Evolutionary conservation across 2,113 vertebrate species (phyloP).

Genomic region (Ochotona princeps): DNA sequence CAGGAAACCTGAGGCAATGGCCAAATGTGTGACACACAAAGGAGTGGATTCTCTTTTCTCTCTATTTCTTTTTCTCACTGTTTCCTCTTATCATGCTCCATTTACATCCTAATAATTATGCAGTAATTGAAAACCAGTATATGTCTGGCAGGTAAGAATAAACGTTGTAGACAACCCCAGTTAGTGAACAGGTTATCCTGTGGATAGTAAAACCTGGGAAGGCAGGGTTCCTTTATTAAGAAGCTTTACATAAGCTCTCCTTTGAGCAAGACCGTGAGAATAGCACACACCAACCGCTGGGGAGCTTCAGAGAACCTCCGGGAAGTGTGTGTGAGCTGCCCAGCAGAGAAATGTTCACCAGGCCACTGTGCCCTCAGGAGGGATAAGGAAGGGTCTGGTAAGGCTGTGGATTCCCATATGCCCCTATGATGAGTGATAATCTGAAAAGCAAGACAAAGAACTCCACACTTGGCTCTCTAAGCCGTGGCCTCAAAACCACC

Average conservation of each 20-base stretch:
- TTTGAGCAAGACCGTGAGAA: background rate
- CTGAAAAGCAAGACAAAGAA: background rate
- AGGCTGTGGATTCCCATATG: background rate
- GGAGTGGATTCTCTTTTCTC: background rate
- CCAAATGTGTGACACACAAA: too few species aligned
- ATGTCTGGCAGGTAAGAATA: background rate
- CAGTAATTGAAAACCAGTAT: background rate
- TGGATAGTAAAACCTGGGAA: background rate
- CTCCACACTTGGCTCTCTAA: background rate
- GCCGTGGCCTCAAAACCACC: slow-evolving; percentile 66
- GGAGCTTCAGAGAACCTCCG: background rate
- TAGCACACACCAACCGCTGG: background rate
- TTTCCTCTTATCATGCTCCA: background rate
- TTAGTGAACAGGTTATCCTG: background rate
- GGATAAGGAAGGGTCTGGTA: background rate
- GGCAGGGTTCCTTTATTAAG: background rate
- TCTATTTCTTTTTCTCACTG: fast-evolving
- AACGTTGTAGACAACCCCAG: background rate
- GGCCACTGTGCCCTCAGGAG: background rate
- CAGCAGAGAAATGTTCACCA: background rate
- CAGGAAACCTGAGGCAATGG: background rate
- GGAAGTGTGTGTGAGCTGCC: background rate
- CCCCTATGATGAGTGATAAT: background rate
- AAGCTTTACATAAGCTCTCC: background rate
- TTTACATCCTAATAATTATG: slow-evolving; percentile 17